Percentiles rank a stretch among this genome's conserved stretches.
Evolutionary conservation across 2,888 invertebrate genomes (phyloP).

Genomic region (Eupeodes latifasciatus): DNA sequence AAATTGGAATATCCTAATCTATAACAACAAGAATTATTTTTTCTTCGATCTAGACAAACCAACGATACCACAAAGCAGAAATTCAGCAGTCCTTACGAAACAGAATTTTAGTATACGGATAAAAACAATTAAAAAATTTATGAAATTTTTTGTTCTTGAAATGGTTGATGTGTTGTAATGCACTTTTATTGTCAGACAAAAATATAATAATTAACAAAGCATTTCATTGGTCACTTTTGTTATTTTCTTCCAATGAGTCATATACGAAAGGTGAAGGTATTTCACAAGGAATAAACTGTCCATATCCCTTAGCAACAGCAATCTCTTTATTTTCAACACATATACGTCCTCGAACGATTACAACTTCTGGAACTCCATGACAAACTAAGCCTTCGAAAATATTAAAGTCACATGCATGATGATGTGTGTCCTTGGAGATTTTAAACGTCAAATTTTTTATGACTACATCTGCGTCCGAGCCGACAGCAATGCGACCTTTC

Average conservation of each 20-base stretch:
- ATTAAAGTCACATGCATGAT: conserved; percentile 97
- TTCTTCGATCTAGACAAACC: no score
- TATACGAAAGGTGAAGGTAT: conserved; percentile 91
- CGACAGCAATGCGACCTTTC: conserved; percentile 96
- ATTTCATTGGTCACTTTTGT: neutral
- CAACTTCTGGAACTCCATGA: conserved; percentile 96
- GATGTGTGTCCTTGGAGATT: conserved; percentile 96
- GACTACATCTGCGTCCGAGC: conserved; percentile 98
- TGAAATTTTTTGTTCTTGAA: no score
- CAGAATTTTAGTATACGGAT: no score
- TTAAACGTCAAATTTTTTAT: conserved; percentile 92
- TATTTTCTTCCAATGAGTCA: conserved; percentile 82
- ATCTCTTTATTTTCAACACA: conserved; percentile 95
- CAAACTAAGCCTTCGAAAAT: conserved; percentile 98
- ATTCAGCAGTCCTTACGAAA: no score
- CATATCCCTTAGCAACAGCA: conserved; percentile 94
- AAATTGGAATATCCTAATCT: no score
- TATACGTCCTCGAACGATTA: conserved; percentile 95
- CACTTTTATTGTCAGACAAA: no score
- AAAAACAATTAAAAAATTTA: no score
- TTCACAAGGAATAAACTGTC: conserved; percentile 93
- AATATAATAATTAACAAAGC: no score
- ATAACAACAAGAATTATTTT: no score
- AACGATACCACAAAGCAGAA: no score
- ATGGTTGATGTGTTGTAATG: no score